Conservation (phyloP, 2,797 vertebrate species). For the Triplophysa bombifrons region DNA sequence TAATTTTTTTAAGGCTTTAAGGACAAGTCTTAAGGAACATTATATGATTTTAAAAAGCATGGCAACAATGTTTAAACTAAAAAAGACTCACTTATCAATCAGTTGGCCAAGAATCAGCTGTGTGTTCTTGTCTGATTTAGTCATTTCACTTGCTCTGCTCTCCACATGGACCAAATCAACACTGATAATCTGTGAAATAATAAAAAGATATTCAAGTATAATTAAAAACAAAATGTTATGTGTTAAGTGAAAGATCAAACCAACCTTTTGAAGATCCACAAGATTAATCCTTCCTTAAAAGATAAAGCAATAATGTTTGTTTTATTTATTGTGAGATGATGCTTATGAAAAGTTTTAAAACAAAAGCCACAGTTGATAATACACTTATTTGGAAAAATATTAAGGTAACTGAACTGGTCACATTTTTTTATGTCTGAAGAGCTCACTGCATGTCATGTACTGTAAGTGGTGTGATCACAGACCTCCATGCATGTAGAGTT, state of each 20-base stretch:
- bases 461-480: conserved; percentile 53
- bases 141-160: conserved; percentile 86
- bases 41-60: not conserved
- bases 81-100: conserved; percentile 85
- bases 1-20: conserved; percentile 4
- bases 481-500: conserved; percentile 90
- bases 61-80: not conserved
- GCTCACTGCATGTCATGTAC: not conserved
- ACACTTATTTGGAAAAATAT: not conserved
- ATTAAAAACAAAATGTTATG: not conserved
- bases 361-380: too few relatives aligned
- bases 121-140: conserved; percentile 83
- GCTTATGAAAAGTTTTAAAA: too few relatives aligned
- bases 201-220: not conserved
- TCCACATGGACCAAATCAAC: conserved; percentile 94
- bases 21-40: not conserved
- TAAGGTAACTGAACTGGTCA: not conserved
- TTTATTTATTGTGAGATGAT: not conserved
- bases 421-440: not conserved
- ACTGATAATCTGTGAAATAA: conserved; percentile 83
- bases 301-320: conserved; percentile 7
- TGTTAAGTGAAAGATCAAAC: conserved; percentile 31
- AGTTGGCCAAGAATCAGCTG: conserved; percentile 92
- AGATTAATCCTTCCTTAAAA: conserved; percentile 90
- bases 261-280: conserved; percentile 94